Percentiles rank a stretch among this genome's conserved stretches.
Evolutionary conservation across 2,113 vertebrate genomes (phyloP).

Genomic region (Saguinus midas): DNA sequence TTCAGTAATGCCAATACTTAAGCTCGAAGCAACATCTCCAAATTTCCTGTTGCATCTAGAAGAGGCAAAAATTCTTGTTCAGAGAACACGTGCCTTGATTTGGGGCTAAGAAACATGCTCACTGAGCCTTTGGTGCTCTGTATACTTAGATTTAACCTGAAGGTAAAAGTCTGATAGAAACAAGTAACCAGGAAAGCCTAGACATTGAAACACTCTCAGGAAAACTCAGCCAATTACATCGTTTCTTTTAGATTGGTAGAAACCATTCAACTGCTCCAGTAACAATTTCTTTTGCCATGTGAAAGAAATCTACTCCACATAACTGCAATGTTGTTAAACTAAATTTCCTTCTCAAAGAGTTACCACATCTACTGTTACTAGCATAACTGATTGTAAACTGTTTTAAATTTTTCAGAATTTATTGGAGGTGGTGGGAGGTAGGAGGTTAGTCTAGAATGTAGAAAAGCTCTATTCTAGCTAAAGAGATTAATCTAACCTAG

Average conservation of each 20-base stretch:
- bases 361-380: neutral
- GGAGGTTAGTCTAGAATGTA: neutral
- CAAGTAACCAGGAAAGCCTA: neutral
- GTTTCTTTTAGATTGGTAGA: neutral
- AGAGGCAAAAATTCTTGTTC: neutral
- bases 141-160: neutral
- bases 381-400: neutral
- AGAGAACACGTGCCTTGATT: neutral
- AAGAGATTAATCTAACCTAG: neutral
- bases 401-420: conserved; percentile 4
- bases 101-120: neutral
- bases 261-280: neutral
- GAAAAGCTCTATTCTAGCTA: neutral
- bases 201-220: neutral
- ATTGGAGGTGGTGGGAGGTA: neutral
- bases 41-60: neutral
- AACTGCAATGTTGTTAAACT: neutral
- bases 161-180: neutral
- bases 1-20: neutral
- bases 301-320: neutral
- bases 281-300: neutral
- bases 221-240: neutral
- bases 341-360: neutral
- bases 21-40: neutral
- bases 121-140: neutral